A percentile compares a stretch with the other conserved stretches of the same genome.
These are phyloP conservation scores for Rhagium mordax DNA, from an alignment of 2,888 invertebrate genomes.

Conservation along the genomic window DNA sequence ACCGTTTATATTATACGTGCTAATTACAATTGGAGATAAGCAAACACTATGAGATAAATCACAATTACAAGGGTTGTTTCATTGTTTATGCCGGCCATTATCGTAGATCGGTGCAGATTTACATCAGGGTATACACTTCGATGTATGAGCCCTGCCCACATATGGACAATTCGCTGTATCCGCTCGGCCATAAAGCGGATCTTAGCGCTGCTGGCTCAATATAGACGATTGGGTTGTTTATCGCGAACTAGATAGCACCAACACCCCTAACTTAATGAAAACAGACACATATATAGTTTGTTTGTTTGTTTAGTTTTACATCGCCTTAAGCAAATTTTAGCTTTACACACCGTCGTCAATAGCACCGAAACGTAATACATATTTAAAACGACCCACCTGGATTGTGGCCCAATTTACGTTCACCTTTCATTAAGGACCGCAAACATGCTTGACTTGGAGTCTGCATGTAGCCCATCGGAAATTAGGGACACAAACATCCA, in stretches of 20 bases:
- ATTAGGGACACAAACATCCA: slow-evolving; percentile 26
- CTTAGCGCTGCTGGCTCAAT: neutral
- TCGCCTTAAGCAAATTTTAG: no score
- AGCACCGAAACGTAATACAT: no score
- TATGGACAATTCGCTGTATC: slow-evolving; percentile 13
- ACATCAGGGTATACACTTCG: slow-evolving; percentile 14
- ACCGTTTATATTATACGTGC: slow-evolving; percentile 58
- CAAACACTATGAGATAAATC: slow-evolving; percentile 59
- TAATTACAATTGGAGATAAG: slow-evolving; percentile 62
- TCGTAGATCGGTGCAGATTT: slow-evolving; percentile 34
- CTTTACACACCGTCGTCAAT: no score
- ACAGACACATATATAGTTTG: no score
- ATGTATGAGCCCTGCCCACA: slow-evolving; percentile 8
- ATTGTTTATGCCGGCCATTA: slow-evolving; percentile 34
- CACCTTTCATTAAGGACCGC: neutral
- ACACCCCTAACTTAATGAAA: no score
- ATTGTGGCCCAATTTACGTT: neutral
- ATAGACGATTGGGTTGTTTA: no score
- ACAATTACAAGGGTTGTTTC: slow-evolving; percentile 50
- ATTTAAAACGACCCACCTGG: neutral
- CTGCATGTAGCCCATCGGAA: neutral
- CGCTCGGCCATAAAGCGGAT: neutral
- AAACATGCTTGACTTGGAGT: neutral
- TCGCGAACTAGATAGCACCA: no score
- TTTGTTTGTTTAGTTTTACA: no score